Evolutionary conservation across 2,888 invertebrate species (phyloP), one percentile per base, ranked within the genome.

Genomic region (Lydus trimaculatus): DNA sequence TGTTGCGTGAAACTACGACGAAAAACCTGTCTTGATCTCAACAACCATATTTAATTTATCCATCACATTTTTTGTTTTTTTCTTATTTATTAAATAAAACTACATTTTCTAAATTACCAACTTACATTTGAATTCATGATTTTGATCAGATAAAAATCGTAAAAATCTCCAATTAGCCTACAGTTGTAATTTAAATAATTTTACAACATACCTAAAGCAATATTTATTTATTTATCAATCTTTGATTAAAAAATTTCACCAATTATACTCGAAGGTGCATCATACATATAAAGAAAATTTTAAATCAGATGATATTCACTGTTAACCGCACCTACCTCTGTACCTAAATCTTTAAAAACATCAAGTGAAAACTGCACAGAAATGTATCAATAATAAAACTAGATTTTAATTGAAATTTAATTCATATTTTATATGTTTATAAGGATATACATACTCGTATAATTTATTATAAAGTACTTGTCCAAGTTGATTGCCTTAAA

Each of bases 1-100:
- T 60, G 20, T 60, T 36, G 31, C 60, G 31, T 60, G 60, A 60
- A 60, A 60, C 60, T 31, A 52, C n/a, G 20, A n/a, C n/a, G n/a
- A n/a, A 52, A 52, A 23, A 52, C 48, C 23, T 52, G 23, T 20
- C 48, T n/a, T 11, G 48, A 52, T 52, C 20, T 23, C 11, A 9
- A 23, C 13, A 23, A 52, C 20, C 48, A 23, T 43, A 43, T n/a
- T 43, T n/a, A 43, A 17, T 43, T 43, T 17, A 43, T 43, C 6
- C 17, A 1, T 17, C 36, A n/a, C n/a, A 28, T 28, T 28, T 2
- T 28, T 28, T 4, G 28, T 28, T 28, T 28, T 28, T 4, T 3
- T 28, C 4, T 28, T 4, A 28, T 28, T 28, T 28, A 2, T 28
- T n/a, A n/a, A n/a, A n/a, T n/a, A n/a, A n/a, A n/a, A n/a, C n/a